Base-by-base conservation (phyloP, 2,888 invertebrate species). In the Philonicus albiceps region DNA sequence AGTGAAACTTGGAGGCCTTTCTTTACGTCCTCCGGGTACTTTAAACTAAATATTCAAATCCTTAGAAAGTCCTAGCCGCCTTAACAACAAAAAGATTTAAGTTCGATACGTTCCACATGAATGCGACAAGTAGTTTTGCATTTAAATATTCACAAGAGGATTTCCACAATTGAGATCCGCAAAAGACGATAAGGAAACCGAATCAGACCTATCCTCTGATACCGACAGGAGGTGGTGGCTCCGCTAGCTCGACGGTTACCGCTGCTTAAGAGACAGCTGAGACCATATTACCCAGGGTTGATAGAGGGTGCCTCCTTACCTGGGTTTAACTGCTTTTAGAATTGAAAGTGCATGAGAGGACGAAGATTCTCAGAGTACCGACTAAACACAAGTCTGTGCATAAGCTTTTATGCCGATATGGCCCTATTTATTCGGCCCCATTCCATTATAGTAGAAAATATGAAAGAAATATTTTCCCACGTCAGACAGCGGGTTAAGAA, bases 311-410 rank as follows among this genome's bases (percentile, higher is more conserved):
- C 84, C 34, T 40, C 84, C 73, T 84, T 86, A 86, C 86, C 84
- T 85, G 80, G 83, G 78, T 86, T 86, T 87, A 87, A 87, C 86
- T 85, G 86, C 87, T 87, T 86, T 86, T 85, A 86, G 84, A 87
- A 87, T 87, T 87, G 86, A 87, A 87, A 87, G 87, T 87, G 87
- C 87, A 87, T 86, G 85, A 86, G 80, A 85, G 85, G 87, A 34
- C 72, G 30, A 73, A 64, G 73, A 19, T 40, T 30, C n/a, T 27
- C 30, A 43, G 72, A 19, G 31, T 34, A 7, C 27, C 30, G 72
- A 7, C 43, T 84, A 73, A 84, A 84, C 73, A 43, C 40, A 73
- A 84, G 73, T 84, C 73, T 84, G 72, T 84, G 73, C 73, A 84
- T 73, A 73, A 43, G 30, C 84, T 86, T 87, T 86, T 86, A 85